Evolutionary conservation across 2,113 vertebrate genomes (phyloP), one percentile per base, ranked within the genome.

Genomic region (Tetraodon nigroviridis): DNA sequence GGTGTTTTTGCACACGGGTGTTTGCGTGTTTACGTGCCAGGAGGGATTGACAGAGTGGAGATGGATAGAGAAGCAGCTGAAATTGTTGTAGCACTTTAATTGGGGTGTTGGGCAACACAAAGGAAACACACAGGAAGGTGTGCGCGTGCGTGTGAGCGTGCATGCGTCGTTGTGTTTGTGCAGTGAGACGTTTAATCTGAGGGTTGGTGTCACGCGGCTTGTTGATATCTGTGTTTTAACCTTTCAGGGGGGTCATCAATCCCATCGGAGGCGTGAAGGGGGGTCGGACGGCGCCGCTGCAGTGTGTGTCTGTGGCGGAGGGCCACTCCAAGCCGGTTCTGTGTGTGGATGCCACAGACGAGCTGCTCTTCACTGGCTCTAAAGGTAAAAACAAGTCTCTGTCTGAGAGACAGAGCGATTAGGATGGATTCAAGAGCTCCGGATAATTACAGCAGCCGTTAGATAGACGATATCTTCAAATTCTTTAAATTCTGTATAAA

Each of bases 251-350:
- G 69, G 80, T 93, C 87, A 99, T 99, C 76, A 94, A 91, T 83
- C 94, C 96, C 0, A 92, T 94, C 10, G 92, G 94, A 22, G 93
- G 93, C 51, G 89, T 92, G 63, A 98, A 97, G 83, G 93, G 94
- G 0, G 88, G 90, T 4, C 88, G 96, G 58, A 98, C 93, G 0
- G 94, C 96, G 18, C 95, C 96, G 0, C 85, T 99, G 74, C 96
- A 99, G 87, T 97, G 96, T 5, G 81, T 95, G 46, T 95, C 96
- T 0, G 61, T 95, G 80, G 96, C 96, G 0, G 96, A 99, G 82
- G 96, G 96, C 64, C 96, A 99, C 79, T 94, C 93, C 20, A 99
- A 98, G 78, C 95, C 96, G 0, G 92, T 99, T 32, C 92, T 99
- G 67, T 98, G 96, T 82, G 89, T 98, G 76, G 96, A 99, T 14